phyloP scores from a whole-genome alignment of 2,113 vertebrate genomes.

The Zapornia atra region DNA sequence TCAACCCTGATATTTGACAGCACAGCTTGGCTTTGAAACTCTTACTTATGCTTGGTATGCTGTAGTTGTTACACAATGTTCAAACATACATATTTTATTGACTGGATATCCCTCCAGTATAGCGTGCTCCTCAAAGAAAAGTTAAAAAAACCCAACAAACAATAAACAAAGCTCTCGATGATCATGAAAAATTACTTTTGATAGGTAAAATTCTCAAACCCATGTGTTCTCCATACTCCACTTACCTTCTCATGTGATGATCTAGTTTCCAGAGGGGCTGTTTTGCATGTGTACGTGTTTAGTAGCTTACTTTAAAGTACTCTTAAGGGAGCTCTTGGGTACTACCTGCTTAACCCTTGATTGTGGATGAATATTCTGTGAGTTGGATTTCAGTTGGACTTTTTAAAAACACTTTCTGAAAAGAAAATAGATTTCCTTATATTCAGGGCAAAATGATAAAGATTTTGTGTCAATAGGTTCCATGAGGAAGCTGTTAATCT shows the following conservation, averaged over 20 bases:
- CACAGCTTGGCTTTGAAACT: not conserved
- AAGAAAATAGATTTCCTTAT: not conserved
- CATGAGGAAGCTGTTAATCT: not conserved
- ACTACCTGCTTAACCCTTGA: not conserved
- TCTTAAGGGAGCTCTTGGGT: not conserved
- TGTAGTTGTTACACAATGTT: not conserved
- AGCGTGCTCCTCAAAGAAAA: not conserved
- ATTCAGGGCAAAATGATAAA: not conserved
- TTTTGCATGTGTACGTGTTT: not conserved
- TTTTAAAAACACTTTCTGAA: not conserved
- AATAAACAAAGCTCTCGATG: not conserved
- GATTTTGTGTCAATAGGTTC: not conserved
- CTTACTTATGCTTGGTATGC: not conserved
- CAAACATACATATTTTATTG: not conserved
- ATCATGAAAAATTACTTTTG: not conserved
- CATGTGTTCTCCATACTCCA: rapidly evolving
- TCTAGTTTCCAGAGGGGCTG: not conserved
- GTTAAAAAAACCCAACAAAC: not conserved
- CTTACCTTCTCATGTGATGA: not conserved
- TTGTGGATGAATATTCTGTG: not conserved
- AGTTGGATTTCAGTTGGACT: not conserved
- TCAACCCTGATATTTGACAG: not conserved
- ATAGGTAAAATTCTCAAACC: not conserved
- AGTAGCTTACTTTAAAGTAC: not conserved
- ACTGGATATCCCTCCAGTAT: not conserved